Base-by-base conservation (phyloP, 2,113 vertebrate species). In the Stegastes partitus region DNA sequence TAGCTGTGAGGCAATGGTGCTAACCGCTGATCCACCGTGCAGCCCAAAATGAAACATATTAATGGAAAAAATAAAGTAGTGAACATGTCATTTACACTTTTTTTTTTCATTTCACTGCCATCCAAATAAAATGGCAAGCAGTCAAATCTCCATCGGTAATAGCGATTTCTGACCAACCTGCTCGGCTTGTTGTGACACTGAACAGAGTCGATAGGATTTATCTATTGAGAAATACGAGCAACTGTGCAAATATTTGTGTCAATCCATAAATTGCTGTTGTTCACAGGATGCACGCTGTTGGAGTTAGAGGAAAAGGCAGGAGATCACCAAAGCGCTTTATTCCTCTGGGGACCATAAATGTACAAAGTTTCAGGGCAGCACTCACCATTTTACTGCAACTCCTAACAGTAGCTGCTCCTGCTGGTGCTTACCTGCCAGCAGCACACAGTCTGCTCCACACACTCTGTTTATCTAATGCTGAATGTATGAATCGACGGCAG, bases 401-500 rank as follows among this genome's bases (percentile, higher is more conserved):
- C 18, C 25, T 47, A 19, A 10, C 14, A 34, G 23, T 31, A 47
- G 14, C 12, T n/a, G 15, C 5, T 59, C 31, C 10, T 55, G 53
- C 26, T 4, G 47, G 12, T 42, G 39, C 39, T 12, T 15, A 31
- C 39, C 49, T 79, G 28, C 61, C 23, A 57, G 31, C 31, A 34
- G 39, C 16, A 61, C 23, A 61, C 50, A 53, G 6, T 34, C 9
- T n/a, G n/a, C 67, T 34, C 22, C 23, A 5, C 22, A 70, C 56
- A 61, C 25, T 37, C 49, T 3, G 14, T 44, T 5, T 25, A 22
- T 37, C 19, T 54, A 16, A 56, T 53, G 15, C 25, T 42, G 28
- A 57, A 28, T 28, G 15, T 28, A 34, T 71, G 39, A 71, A 83
- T 22, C 57, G 62, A 68, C 56, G 74, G 15, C 23, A 54, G 25